These are phyloP conservation scores for Rhadinocentrus ornatus DNA, from an alignment of 2,797 vertebrate genomes.

Conservation along the genomic window DNA sequence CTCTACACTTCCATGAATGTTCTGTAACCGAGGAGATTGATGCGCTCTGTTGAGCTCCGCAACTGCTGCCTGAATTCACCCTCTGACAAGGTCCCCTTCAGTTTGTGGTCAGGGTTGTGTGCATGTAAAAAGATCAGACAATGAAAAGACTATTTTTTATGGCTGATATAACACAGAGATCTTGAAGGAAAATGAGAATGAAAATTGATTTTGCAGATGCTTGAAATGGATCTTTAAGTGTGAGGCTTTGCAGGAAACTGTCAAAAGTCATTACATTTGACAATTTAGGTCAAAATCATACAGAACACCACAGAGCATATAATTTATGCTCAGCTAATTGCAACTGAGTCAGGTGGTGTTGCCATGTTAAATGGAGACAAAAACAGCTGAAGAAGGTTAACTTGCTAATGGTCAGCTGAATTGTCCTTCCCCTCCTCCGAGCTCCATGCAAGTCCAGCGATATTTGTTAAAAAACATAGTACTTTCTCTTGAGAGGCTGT, in stretches of 20 bases:
- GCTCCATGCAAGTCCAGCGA: background rate
- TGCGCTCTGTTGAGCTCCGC: conserved; percentile 54
- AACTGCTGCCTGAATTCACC: conserved; percentile 37
- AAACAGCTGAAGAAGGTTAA: background rate
- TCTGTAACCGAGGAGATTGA: conserved; percentile 46
- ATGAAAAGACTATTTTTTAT: conserved; percentile 24
- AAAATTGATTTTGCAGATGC: conserved; percentile 28
- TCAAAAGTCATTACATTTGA: conserved; percentile 41
- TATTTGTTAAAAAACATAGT: background rate
- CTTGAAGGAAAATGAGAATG: conserved; percentile 18
- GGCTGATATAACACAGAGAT: too few species aligned
- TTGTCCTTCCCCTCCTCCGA: background rate
- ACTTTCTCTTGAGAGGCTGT: background rate
- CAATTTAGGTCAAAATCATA: conserved; percentile 41
- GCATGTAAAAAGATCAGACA: conserved; percentile 28
- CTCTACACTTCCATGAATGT: conserved; percentile 11
- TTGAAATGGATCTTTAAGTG: conserved; percentile 29
- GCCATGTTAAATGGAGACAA: conserved; percentile 3
- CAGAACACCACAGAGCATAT: conserved; percentile 36
- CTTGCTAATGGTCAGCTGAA: background rate
- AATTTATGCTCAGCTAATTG: conserved; percentile 14
- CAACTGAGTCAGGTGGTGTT: conserved; percentile 24
- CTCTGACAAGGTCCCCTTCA: conserved; percentile 58
- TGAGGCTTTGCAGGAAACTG: conserved; percentile 40
- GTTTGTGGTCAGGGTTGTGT: conserved; percentile 48